Percentiles rank a stretch among this genome's conserved stretches.
These are phyloP conservation scores for Rostratula benghalensis DNA, from an alignment of 2,113 vertebrate species.

Conservation along the genomic window DNA sequence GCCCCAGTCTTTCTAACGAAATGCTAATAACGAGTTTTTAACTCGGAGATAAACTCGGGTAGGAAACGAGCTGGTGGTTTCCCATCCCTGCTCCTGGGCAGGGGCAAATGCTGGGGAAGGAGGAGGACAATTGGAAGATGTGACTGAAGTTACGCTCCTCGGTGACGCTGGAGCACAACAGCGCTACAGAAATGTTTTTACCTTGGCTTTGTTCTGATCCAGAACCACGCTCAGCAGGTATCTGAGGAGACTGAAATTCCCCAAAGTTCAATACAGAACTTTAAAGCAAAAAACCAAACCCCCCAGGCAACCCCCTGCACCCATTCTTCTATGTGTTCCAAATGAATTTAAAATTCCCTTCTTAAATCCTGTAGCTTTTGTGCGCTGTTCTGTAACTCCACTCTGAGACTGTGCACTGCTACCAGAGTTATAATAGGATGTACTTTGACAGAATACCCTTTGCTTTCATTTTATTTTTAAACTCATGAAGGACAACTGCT, in stretches of 20 bases:
- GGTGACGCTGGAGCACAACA: neutral
- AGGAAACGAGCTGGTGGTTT: neutral
- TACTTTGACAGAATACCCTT: neutral
- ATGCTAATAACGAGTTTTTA: neutral
- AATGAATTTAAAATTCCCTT: neutral
- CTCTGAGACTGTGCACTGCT: neutral
- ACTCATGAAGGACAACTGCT: neutral
- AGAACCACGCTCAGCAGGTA: neutral
- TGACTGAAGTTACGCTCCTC: neutral
- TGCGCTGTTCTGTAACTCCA: neutral
- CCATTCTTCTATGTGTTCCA: neutral
- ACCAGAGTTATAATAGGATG: neutral
- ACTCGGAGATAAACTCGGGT: neutral
- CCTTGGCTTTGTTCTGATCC: neutral
- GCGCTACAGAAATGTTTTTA: neutral
- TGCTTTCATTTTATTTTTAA: constrained; percentile 56
- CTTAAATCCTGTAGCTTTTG: neutral
- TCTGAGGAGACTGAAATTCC: neutral
- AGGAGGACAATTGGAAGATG: neutral
- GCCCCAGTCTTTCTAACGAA: neutral
- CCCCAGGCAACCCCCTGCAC: neutral
- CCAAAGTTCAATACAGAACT: neutral
- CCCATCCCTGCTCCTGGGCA: neutral
- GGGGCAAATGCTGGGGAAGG: neutral
- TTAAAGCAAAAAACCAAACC: neutral